Base-by-base conservation (phyloP, 2,888 invertebrate species). In the Heliconius charithonia region DNA sequence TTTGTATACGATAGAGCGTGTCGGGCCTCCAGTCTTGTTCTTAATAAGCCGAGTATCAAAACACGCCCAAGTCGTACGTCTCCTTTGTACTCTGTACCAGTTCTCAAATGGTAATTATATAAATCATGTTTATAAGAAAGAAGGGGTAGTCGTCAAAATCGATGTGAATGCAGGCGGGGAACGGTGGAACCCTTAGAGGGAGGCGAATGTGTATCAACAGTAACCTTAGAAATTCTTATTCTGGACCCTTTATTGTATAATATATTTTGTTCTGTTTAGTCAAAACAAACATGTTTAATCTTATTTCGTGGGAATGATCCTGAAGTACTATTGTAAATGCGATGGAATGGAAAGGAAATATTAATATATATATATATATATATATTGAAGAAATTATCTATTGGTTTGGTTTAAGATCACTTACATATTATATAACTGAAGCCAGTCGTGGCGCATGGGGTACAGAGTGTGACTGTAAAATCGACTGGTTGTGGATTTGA, bases 71-170 rank as follows among this genome's bases (percentile, higher is more conserved):
- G 59, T 37, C 32, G 25, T 72, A 56, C 1, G 69, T 69, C 69
- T 37, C 37, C 16, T 59, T 72, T 72, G 63, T 45, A 65, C 25
- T 13, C 27, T 66, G 41, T 72, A 29, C 56, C 41, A 90, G 88
- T 89, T 91, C 91, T 90, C 88, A 90, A 90, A 89, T 87, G 87
- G 90, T 88, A 72, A 72, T 87, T 88, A 88, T 88, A 92, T 93
- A 92, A 92, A 89, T 93, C 91, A 83, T 83, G 80, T 83, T 81
- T 76, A 67, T 81, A 81, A 82, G 86, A 86, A 86, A 86, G 88
- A 91, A 92, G 91, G 93, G 93, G 92, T 93, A 90, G 89, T 91
- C 91, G 91, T 93, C 89, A 90, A 93, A 94, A 93, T 93, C 93
- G 93, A 94, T 93, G 93, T 89, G 37, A 72, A 7, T 22, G 63